Evolutionary conservation across 1,140 invertebrate species (phyloP).

Genomic region (Hyles euphorbiae): DNA sequence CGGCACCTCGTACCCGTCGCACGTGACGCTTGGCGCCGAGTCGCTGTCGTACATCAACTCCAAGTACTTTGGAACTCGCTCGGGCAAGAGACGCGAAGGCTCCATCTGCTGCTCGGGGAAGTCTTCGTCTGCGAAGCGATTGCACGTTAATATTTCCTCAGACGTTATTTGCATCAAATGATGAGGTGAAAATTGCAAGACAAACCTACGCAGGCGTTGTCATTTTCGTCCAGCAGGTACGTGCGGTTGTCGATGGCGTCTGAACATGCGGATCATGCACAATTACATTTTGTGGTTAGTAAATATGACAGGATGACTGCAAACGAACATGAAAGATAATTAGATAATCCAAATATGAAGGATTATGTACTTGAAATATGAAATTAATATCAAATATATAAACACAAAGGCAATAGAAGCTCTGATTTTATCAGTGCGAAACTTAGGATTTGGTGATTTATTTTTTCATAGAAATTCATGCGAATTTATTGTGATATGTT

Average conservation of each 20-base stretch:
- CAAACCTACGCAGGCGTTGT: constrained; percentile 64
- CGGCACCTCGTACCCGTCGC: constrained; percentile 79
- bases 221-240: constrained; percentile 71
- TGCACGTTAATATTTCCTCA: not conserved
- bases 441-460: too few species aligned
- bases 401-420: too few species aligned
- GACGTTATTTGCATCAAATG: not conserved
- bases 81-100: constrained; percentile 49
- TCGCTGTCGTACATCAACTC: constrained; percentile 75
- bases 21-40: constrained; percentile 46
- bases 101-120: constrained; percentile 60
- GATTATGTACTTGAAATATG: not conserved
- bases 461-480: too few species aligned
- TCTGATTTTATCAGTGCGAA: too few species aligned
- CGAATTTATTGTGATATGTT: too few species aligned
- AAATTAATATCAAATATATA: too few species aligned
- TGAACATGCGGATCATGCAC: constrained; percentile 62
- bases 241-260: constrained; percentile 69
- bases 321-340: constrained; percentile 9
- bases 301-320: too few species aligned
- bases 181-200: constrained; percentile 13
- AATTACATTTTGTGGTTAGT: constrained; percentile 7
- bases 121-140: constrained; percentile 52
- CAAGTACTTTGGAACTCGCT: constrained; percentile 76
- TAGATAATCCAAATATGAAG: constrained; percentile 1